These are phyloP conservation scores for Ispidina picta DNA, from an alignment of 2,797 vertebrate genomes.

Conservation along the genomic window DNA sequence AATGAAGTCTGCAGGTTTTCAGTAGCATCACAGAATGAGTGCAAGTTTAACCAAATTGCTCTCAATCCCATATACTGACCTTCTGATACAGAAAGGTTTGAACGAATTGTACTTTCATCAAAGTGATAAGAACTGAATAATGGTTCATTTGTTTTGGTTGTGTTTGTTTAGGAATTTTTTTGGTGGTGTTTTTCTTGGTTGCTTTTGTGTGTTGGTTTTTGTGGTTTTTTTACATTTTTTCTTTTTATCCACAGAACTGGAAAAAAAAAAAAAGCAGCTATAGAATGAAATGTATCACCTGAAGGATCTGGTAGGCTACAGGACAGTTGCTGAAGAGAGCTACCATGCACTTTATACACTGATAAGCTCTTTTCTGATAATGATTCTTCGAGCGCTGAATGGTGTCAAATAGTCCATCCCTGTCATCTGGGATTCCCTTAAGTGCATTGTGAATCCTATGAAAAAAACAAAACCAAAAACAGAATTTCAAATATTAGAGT, in stretches of 20 bases:
- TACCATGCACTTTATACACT: conserved; percentile 99
- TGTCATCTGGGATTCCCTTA: conserved; percentile 98
- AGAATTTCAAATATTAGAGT: background rate
- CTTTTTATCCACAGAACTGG: background rate
- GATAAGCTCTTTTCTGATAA: conserved; percentile 99
- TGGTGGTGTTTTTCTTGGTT: background rate
- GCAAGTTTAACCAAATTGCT: background rate
- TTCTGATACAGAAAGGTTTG: background rate
- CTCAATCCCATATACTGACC: background rate
- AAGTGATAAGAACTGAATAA: background rate
- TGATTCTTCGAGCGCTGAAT: conserved; percentile 99
- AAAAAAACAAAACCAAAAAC: background rate
- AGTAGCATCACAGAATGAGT: background rate
- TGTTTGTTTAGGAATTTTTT: no score
- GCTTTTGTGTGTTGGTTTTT: no score
- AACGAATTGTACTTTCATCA: background rate
- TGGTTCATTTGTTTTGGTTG: no score
- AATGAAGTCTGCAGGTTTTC: background rate
- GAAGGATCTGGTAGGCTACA: conserved; percentile 98
- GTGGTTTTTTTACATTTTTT: fast-evolving
- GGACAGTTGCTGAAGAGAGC: conserved; percentile 98
- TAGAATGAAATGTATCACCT: conserved; percentile 81
- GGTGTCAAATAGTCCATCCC: conserved; percentile 98
- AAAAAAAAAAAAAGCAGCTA: background rate
- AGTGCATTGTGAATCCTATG: conserved; percentile 97